Percentiles rank a stretch among this genome's conserved stretches.
These are phyloP conservation scores for Danio choprae DNA, from an alignment of 2,797 vertebrate genomes.

Conservation along the genomic window DNA sequence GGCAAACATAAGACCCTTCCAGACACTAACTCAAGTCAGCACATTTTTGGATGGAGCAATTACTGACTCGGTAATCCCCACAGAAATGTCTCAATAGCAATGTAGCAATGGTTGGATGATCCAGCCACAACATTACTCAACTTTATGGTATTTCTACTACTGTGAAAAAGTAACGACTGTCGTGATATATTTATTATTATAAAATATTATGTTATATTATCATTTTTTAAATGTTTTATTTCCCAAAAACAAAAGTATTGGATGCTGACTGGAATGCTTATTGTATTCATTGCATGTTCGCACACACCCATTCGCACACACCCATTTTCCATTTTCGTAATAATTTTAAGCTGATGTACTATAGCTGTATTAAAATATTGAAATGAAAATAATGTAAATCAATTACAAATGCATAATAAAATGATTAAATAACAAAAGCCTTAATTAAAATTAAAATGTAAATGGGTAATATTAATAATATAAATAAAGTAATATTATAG, in stretches of 20 bases:
- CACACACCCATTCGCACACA: too few species aligned
- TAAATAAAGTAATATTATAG: neutral
- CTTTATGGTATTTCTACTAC: neutral
- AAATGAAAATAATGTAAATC: too few species aligned
- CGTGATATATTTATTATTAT: neutral
- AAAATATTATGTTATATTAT: too few species aligned
- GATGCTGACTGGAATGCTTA: too few species aligned
- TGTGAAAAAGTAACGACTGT: neutral
- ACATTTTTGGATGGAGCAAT: slow-evolving; percentile 10
- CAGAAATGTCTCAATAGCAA: neutral
- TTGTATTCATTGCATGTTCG: too few species aligned
- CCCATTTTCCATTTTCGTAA: too few species aligned
- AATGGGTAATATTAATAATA: neutral
- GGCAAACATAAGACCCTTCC: neutral
- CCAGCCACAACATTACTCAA: slow-evolving; percentile 22
- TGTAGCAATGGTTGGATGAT: neutral
- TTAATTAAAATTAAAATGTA: neutral
- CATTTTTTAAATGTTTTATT: too few species aligned
- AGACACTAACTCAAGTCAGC: slow-evolving; percentile 25
- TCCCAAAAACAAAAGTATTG: too few species aligned
- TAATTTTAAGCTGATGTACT: too few species aligned
- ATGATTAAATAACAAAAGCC: too few species aligned
- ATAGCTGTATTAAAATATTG: too few species aligned
- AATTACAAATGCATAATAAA: too few species aligned
- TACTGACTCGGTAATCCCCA: neutral